These are phyloP conservation scores for Gasterosteus aculeatus DNA, from an alignment of 2,113 vertebrate genomes.

Conservation along the genomic window DNA sequence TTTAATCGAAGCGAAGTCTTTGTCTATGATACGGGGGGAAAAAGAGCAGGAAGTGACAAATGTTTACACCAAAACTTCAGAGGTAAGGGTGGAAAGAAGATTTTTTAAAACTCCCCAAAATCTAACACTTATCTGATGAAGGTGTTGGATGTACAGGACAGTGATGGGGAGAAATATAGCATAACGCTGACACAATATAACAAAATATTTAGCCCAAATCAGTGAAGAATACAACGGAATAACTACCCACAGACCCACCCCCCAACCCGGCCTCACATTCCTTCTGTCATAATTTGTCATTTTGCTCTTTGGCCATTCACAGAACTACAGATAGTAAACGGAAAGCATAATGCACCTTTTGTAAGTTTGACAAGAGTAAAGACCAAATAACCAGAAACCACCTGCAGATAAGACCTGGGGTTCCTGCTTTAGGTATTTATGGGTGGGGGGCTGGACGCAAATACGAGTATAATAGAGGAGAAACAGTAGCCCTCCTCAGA, in stretches of 20 bases:
- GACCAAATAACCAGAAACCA: slow-evolving; percentile 31
- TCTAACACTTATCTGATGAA: not conserved
- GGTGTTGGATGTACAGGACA: not conserved
- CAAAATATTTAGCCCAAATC: not conserved
- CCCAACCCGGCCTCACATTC: slow-evolving; percentile 25
- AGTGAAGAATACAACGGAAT: not conserved
- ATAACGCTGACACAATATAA: too few relatives aligned
- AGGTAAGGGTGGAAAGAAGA: not conserved
- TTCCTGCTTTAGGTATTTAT: slow-evolving; percentile 7
- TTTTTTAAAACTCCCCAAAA: not conserved
- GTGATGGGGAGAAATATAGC: not conserved
- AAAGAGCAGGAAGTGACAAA: not conserved
- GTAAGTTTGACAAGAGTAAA: slow-evolving; percentile 42
- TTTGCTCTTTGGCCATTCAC: slow-evolving; percentile 16
- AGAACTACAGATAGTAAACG: slow-evolving; percentile 37
- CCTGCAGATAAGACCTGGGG: slow-evolving; percentile 61
- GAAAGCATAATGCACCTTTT: slow-evolving; percentile 35
- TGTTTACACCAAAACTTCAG: not conserved
- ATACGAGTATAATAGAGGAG: slow-evolving; percentile 33
- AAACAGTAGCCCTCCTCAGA: slow-evolving; percentile 9
- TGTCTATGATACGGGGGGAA: not conserved
- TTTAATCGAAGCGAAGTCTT: not conserved
- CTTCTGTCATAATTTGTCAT: slow-evolving; percentile 65
- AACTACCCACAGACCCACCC: not conserved
- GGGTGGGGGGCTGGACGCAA: slow-evolving; percentile 39